Conservation (phyloP, 1,140 invertebrate species). For the Drosophila sp. region DNA sequence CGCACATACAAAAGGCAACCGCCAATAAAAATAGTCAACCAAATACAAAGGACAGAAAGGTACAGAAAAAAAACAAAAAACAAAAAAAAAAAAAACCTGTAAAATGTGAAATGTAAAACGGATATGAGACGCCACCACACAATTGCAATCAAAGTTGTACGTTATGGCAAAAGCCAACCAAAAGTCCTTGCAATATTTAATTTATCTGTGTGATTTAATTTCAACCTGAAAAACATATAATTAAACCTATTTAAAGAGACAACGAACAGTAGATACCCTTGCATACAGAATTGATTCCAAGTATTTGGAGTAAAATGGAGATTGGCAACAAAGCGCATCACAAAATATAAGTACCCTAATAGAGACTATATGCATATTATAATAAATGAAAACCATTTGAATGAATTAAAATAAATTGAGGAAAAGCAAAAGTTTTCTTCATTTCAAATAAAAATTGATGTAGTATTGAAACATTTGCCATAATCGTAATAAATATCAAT, state of each 20-base stretch:
- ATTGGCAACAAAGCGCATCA: background rate
- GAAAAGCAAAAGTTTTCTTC: conserved; percentile 10
- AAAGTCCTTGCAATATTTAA: conserved; percentile 59
- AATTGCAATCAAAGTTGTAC: conserved; percentile 45
- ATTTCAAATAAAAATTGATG: conserved; percentile 1
- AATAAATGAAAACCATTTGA: conserved; percentile 1
- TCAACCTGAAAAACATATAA: conserved; percentile 34
- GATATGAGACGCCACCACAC: conserved; percentile 36
- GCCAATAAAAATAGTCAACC: conserved; percentile 72
- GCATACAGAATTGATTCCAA: background rate
- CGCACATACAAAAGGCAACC: conserved; percentile 68
- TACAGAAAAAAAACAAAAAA: conserved; percentile 2
- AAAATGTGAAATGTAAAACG: conserved; percentile 30
- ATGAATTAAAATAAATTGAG: conserved; percentile 9
- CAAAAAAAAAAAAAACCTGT: conserved; percentile 7
- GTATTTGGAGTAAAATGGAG: too few species aligned
- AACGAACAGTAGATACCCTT: background rate
- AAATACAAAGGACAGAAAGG: conserved; percentile 37
- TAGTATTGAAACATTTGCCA: background rate
- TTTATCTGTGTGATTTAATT: conserved; percentile 70
- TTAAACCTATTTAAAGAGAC: background rate
- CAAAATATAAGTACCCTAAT: background rate
- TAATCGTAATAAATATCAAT: conserved; percentile 46
- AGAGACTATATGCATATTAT: background rate
- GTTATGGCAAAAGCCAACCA: conserved; percentile 41